These are phyloP conservation scores for Pelecanoides urinatrix DNA, from an alignment of 2,113 vertebrate genomes.

Conservation along the genomic window DNA sequence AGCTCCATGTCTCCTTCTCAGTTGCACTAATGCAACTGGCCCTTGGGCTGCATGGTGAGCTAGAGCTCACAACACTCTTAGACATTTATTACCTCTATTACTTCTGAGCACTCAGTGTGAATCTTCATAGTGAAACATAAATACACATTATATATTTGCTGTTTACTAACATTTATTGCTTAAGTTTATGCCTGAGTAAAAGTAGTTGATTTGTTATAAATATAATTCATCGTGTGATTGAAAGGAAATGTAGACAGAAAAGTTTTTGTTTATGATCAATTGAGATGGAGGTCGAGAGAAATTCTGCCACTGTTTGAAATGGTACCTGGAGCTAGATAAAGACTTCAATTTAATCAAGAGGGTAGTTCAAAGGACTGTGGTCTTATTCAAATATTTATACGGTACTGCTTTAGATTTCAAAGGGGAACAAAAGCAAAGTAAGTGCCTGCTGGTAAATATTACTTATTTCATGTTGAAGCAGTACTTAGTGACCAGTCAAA, in stretches of 20 bases:
- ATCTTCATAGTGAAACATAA: neutral
- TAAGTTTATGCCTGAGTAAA: neutral
- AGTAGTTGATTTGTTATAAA: neutral
- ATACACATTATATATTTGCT: neutral
- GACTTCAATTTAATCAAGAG: neutral
- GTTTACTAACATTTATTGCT: neutral
- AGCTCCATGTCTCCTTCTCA: neutral
- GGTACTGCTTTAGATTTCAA: neutral
- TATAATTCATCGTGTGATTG: neutral
- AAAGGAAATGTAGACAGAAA: neutral
- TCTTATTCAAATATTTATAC: neutral
- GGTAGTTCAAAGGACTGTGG: neutral
- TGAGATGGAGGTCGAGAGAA: neutral
- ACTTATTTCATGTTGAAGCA: neutral
- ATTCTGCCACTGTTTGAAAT: neutral
- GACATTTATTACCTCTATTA: neutral
- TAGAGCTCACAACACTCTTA: neutral
- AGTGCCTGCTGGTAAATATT: neutral
- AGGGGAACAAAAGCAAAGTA: neutral
- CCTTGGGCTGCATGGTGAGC: neutral
- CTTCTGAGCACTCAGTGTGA: neutral
- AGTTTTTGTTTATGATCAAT: neutral
- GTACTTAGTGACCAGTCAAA: neutral
- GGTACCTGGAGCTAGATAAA: neutral
- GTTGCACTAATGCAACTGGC: neutral